Base-by-base conservation (phyloP, 2,113 vertebrate genomes). In the Phylloscopus whistleri region DNA sequence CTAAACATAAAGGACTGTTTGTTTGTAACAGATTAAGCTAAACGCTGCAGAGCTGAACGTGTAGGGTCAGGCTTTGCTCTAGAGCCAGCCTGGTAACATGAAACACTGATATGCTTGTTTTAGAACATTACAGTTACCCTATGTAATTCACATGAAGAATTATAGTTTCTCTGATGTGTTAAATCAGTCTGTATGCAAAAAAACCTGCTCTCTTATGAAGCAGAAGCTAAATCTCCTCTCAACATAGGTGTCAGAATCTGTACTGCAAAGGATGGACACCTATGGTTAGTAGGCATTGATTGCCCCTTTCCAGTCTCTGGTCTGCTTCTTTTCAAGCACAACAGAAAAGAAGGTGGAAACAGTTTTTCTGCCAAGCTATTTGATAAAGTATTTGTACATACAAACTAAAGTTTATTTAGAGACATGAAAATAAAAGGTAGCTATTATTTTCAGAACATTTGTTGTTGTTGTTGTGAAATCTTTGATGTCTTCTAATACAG, bases 201-300 rank as follows among this genome's bases (percentile, higher is more conserved):
- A 55, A 6, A 31, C 52, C 14, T 24, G 2, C 30, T 53, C 9
- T 2, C 2, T 78, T 87, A 31, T 67, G 33, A 27, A 81, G 23
- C 27, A 43, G 6, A 7, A 1, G 0, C 73, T 31, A 55, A 51
- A 39, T 55, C 12, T 55, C 9, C 60, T 91, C 60, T 68, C 30
- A 37, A 7, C 0, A 0, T 1, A 52, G 5, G 4, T 63, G 26
- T 75, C 33, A 84, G 77, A 70, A 62, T 19, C 21, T 55, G 12
- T 24, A 27, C 14, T 51, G 30, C 35, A 59, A 39, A 74, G 5
- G 16, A 51, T 23, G 9, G 56, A 51, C 7, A 51, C 5, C 12
- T 22, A 1, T 4, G 11, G 18, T 31, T 6, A 28, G 16, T 8
- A 43, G 0, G 2, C 4, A 30, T 23, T 66, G 17, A 30, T 23